Percentiles rank a stretch among this genome's conserved stretches.
Conservation (phyloP, 2,888 invertebrate genomes). For the Gibbula magus region DNA sequence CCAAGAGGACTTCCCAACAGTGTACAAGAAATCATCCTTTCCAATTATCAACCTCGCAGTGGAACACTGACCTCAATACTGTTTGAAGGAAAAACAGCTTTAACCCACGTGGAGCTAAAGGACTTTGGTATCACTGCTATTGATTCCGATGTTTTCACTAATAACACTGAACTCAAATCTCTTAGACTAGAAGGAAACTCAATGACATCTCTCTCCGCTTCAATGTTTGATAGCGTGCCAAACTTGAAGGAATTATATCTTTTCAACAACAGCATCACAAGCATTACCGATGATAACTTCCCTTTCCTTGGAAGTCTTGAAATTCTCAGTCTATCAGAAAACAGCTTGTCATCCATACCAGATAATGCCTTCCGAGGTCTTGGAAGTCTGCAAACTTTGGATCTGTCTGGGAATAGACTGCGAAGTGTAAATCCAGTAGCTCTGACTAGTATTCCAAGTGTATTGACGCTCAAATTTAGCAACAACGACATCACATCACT, state of each 20-base stretch:
- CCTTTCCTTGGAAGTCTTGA: conserved; percentile 27
- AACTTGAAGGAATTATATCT: conserved; percentile 22
- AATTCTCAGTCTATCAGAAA: conserved; percentile 47
- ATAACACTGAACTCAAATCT: conserved; percentile 34
- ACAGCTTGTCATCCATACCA: conserved; percentile 40
- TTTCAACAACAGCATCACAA: conserved; percentile 15
- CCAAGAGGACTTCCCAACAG: background rate
- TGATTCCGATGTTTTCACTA: background rate
- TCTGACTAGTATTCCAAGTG: conserved; percentile 38
- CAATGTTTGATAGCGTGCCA: conserved; percentile 42
- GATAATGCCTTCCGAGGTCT: conserved; percentile 42
- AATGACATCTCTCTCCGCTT: conserved; percentile 43
- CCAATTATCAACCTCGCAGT: background rate
- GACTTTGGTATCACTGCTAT: background rate
- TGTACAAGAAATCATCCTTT: background rate
- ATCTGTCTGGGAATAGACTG: conserved; percentile 49
- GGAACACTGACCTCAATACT: background rate
- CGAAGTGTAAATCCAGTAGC: conserved; percentile 32
- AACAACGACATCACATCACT: conserved; percentile 40
- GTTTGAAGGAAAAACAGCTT: background rate
- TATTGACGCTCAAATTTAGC: conserved; percentile 35
- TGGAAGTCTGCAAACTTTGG: conserved; percentile 41
- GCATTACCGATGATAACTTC: conserved; percentile 8
- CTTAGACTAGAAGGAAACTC: conserved; percentile 45
- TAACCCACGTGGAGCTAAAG: background rate